Evolutionary conservation across 2,888 invertebrate species (phyloP).

Genomic region (Eilema sororculum): DNA sequence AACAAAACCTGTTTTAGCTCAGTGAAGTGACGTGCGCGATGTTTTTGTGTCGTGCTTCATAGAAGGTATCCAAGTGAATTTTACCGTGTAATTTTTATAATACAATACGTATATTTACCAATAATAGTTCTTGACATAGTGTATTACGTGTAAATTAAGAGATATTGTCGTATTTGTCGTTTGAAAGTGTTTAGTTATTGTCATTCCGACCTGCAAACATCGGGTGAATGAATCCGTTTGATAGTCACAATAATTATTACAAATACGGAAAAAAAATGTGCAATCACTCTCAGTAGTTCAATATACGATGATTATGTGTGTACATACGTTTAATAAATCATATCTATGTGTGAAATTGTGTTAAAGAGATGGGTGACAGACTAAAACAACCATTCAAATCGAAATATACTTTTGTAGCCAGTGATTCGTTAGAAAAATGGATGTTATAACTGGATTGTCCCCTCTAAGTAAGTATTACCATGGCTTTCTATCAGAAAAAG

Average conservation of each 20-base stretch:
- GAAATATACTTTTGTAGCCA: slow-evolving; percentile 69
- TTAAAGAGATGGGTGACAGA: slow-evolving; percentile 83
- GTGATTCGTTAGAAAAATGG: slow-evolving; percentile 72
- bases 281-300: slow-evolving; percentile 62
- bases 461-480: slow-evolving; percentile 75
- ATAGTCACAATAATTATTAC: slow-evolving; percentile 59
- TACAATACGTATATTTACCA: slow-evolving; percentile 26
- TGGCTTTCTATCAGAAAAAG: slow-evolving; percentile 47
- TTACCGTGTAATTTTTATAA: slow-evolving; percentile 48
- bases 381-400: slow-evolving; percentile 80
- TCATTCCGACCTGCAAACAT: slow-evolving; percentile 37
- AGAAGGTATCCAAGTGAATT: slow-evolving; percentile 40
- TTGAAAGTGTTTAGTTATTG: slow-evolving; percentile 32
- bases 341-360: slow-evolving; percentile 62
- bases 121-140: slow-evolving; percentile 17
- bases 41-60: slow-evolving; percentile 76
- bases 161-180: slow-evolving; percentile 17
- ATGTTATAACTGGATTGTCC: slow-evolving; percentile 77
- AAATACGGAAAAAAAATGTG: slow-evolving; percentile 74
- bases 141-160: slow-evolving; percentile 14
- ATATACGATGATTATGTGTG: slow-evolving; percentile 52
- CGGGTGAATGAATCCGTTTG: slow-evolving; percentile 61
- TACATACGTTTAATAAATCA: slow-evolving; percentile 39
- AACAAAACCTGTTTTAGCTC: slow-evolving; percentile 78
- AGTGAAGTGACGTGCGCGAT: slow-evolving; percentile 77